Evolutionary conservation across 2,113 vertebrate genomes (phyloP).

Genomic region (Cyprinodon brontotheroides): DNA sequence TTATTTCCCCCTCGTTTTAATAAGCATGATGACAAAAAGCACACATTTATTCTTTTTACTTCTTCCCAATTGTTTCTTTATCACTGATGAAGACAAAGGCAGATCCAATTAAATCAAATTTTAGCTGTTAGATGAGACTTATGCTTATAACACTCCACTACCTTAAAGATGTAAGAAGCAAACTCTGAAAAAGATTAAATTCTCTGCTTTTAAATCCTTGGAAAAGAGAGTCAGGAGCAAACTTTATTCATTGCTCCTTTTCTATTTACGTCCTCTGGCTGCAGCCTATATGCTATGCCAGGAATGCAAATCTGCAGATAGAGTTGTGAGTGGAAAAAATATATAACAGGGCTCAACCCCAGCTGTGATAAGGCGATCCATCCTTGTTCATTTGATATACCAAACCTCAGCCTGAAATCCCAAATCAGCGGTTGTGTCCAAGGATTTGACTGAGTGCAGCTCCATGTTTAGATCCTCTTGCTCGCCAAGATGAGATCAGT

Average conservation of each 20-base stretch:
- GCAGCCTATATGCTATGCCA: slow-evolving; percentile 29
- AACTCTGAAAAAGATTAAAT: slow-evolving; percentile 38
- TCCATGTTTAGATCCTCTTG: slow-evolving; percentile 30
- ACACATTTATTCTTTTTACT: neutral
- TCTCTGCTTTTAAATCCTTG: slow-evolving; percentile 47
- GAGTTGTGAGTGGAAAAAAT: slow-evolving; percentile 4
- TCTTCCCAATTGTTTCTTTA: neutral
- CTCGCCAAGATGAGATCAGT: slow-evolving; percentile 32
- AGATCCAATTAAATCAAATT: neutral
- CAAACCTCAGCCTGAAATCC: slow-evolving; percentile 46
- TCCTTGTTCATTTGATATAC: slow-evolving; percentile 61
- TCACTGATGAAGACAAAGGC: neutral
- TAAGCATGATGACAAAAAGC: neutral
- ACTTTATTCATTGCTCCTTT: slow-evolving; percentile 32
- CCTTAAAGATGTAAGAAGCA: slow-evolving; percentile 7
- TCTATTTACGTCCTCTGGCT: slow-evolving; percentile 58
- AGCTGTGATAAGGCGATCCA: slow-evolving; percentile 61
- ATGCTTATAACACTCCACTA: slow-evolving; percentile 6
- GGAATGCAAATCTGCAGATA: slow-evolving; percentile 68
- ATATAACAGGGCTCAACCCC: slow-evolving; percentile 57
- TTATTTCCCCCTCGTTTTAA: neutral
- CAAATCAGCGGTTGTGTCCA: slow-evolving; percentile 47
- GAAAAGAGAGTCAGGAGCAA: slow-evolving; percentile 40
- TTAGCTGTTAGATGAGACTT: slow-evolving; percentile 8
- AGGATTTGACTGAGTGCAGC: slow-evolving; percentile 44